A percentile compares a stretch with the other conserved stretches of the same genome.
Conservation (phyloP, 1,140 invertebrate genomes). For the Chymomyza costata region DNA sequence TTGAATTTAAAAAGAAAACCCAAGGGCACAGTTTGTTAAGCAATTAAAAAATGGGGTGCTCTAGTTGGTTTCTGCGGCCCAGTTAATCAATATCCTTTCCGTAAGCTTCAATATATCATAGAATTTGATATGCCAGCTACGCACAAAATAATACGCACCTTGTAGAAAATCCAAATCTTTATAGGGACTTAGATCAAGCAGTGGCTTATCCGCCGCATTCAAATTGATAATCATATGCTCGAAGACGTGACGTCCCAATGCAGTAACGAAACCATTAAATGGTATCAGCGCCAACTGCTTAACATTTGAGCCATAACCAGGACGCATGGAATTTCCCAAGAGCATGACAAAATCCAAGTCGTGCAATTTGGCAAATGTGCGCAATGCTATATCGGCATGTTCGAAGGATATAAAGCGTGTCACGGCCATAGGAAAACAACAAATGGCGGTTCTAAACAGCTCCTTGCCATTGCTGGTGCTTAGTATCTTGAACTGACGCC, state of each 20-base stretch:
- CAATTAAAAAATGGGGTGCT: no score
- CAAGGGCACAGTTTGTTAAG: no score
- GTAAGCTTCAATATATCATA: conserved; percentile 19
- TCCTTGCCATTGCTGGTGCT: conserved; percentile 78
- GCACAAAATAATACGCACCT: conserved; percentile 66
- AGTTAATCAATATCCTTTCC: conserved; percentile 23
- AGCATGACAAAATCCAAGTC: conserved; percentile 74
- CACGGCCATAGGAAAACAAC: conserved; percentile 78
- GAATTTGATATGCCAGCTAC: conserved; percentile 17
- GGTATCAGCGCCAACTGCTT: conserved; percentile 29
- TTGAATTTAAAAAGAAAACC: no score
- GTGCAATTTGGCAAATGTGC: conserved; percentile 75
- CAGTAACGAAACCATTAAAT: conserved; percentile 68
- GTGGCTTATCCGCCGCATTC: conserved; percentile 19
- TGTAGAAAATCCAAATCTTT: conserved; percentile 44
- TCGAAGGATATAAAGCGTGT: conserved; percentile 76
- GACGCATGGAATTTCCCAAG: conserved; percentile 74
- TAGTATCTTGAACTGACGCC: conserved; percentile 76
- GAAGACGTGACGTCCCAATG: conserved; percentile 34
- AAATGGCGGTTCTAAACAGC: conserved; percentile 76
- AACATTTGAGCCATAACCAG: conserved; percentile 1
- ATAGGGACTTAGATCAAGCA: conserved; percentile 27
- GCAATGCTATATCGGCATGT: conserved; percentile 70
- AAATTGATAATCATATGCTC: conserved; percentile 42
- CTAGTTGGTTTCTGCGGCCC: no score